Conservation (phyloP, 2,888 invertebrate species). For the Conchocele bisecta region DNA sequence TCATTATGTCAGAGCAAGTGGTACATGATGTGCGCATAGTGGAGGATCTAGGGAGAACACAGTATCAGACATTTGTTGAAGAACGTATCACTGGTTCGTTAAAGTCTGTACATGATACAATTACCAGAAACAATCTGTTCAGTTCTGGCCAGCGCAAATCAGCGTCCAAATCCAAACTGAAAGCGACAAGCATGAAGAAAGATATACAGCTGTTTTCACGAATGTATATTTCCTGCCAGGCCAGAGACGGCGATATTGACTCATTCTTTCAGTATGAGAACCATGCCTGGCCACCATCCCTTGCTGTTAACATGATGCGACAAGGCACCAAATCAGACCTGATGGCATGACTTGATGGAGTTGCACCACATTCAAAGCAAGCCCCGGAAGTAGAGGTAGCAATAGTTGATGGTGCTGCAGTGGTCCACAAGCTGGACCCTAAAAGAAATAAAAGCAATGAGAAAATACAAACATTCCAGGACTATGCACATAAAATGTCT, state of each 20-base stretch:
- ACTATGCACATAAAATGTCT: too few species aligned
- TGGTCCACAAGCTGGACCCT: neutral
- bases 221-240: constrained; percentile 6
- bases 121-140: neutral
- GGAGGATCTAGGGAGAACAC: constrained; percentile 7
- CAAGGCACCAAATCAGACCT: neutral
- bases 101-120: neutral
- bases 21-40: neutral
- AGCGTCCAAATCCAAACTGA: neutral
- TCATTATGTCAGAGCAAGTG: neutral
- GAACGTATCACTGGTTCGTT: constrained; percentile 3
- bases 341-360: too few species aligned
- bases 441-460: too few species aligned
- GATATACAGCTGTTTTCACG: neutral
- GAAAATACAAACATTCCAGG: too few species aligned
- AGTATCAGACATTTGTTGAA: constrained; percentile 13
- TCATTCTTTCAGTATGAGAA: too few species aligned
- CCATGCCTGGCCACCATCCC: constrained; percentile 2
- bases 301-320: neutral
- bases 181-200: neutral
- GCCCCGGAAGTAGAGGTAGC: neutral
- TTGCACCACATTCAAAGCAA: neutral
- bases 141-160: neutral
- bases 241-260: neutral
- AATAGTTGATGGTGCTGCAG: constrained; percentile 7